Evolutionary conservation across 1,140 invertebrate species (phyloP), one percentile per base, ranked within the genome.

Genomic region (Zophobas morio): DNA sequence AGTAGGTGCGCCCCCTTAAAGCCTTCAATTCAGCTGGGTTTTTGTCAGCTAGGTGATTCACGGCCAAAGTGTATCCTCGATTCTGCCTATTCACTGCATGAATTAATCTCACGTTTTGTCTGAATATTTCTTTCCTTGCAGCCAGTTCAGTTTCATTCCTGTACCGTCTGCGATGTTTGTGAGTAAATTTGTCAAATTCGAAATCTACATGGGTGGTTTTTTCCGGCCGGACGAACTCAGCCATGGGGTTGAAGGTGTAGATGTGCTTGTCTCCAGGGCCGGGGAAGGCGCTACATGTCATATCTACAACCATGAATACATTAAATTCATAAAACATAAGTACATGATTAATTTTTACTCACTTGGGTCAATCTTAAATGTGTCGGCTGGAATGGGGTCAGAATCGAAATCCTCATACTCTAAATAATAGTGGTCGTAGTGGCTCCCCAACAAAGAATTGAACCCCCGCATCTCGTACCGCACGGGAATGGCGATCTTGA

Each of bases 381-480:
- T 91, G 51, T 91, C 89, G 53, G 90, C 88, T 75, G 90, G 89
- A 34, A 94, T 95, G 36, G 89, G 88, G 36, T 92, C 91, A 35
- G 90, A 88, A 20, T 90, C 89, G 82, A 92, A 98, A 82, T 91
- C 91, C 70, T 91, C 89, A 84, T 99, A 99, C 36, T 93, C 90
- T 35, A 99, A 84, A 85, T 96, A 95, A 84, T 99, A 99, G 87
- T 98, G 96, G 87, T 99, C 97, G 84, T 96, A 99, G 87, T 99
- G 97, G 3, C 96, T 98, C 0, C 96, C 96, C 0, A 99, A 88
- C 0, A 99, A 88, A 0, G 92, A 92, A 85, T 99, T 98, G 85
- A 93, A 99, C 8, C 97, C 97, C 82, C 91, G 92, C 96, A 98
- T 98, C 87, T 97, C 94, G 87, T 98, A 98, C 66, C 93, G 92